phyloP scores from a whole-genome alignment of 2,113 vertebrate species.

The Oncorhynchus clarkii region DNA sequence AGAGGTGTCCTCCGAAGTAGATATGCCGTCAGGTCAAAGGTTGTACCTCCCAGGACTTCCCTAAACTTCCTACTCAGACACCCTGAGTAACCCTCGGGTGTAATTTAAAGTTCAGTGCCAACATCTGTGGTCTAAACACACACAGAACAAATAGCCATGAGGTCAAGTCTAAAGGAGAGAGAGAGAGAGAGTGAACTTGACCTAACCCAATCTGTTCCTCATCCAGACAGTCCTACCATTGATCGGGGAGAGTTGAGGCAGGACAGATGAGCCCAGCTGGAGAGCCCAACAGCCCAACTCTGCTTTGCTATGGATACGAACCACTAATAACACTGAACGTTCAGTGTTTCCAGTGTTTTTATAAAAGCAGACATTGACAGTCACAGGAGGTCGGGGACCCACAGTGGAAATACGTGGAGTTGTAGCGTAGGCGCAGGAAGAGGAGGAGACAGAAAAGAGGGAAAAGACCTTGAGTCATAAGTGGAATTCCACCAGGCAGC shows the following conservation, averaged over 20 bases:
- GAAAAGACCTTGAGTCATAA: conserved; percentile 51
- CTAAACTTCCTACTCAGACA: conserved; percentile 13
- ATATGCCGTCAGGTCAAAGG: neutral
- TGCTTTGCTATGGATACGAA: neutral
- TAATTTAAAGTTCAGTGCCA: neutral
- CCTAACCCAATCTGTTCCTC: conserved; percentile 8
- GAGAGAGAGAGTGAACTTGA: conserved; percentile 11
- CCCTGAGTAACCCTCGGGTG: neutral
- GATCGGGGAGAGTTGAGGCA: conserved; percentile 26
- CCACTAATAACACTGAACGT: neutral
- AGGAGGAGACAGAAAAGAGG: conserved; percentile 11
- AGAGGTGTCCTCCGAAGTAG: conserved; percentile 32
- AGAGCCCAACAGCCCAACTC: conserved; percentile 3
- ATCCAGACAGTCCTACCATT: conserved; percentile 15
- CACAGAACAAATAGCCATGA: neutral
- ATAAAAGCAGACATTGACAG: conserved; percentile 34
- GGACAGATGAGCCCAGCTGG: conserved; percentile 27
- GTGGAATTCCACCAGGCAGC: conserved; percentile 20
- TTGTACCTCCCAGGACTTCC: neutral
- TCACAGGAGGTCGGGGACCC: neutral
- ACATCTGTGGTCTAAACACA: neutral
- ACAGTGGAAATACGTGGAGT: conserved; percentile 30
- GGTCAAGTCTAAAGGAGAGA: conserved; percentile 15
- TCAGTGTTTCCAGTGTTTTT: conserved; percentile 1
- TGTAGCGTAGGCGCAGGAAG: conserved; percentile 30